phyloP scores from a whole-genome alignment of 2,888 invertebrate genomes.

The Tubulanus polymorphus region DNA sequence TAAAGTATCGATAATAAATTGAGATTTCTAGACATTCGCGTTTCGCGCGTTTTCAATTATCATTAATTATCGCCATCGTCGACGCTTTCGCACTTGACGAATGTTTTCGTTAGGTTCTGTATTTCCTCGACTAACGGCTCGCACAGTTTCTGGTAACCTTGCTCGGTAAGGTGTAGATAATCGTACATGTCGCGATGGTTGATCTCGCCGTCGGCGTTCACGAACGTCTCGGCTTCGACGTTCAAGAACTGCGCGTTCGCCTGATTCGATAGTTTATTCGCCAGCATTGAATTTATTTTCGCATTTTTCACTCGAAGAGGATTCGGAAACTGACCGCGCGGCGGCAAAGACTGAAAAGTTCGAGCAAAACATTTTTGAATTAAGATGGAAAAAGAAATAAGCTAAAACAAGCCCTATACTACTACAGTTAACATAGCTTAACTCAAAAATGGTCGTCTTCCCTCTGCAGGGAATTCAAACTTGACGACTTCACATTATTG shows the following conservation, averaged over 20 bases:
- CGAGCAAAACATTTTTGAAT: constrained; percentile 3
- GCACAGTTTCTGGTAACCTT: constrained; percentile 71
- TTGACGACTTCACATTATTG: too few species aligned
- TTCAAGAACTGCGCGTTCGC: constrained; percentile 71
- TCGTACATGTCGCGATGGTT: constrained; percentile 90
- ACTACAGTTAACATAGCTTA: too few species aligned
- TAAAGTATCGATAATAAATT: too few species aligned
- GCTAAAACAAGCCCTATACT: too few species aligned
- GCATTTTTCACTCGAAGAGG: constrained; percentile 71
- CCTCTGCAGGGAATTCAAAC: too few species aligned
- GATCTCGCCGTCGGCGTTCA: constrained; percentile 61
- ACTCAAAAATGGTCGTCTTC: too few species aligned
- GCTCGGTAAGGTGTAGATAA: constrained; percentile 78
- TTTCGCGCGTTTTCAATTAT: too few species aligned
- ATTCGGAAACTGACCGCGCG: constrained; percentile 83
- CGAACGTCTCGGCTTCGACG: constrained; percentile 66
- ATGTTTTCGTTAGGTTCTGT: too few species aligned
- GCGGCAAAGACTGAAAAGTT: constrained; percentile 73
- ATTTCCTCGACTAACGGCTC: constrained; percentile 49
- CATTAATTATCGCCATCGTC: too few species aligned
- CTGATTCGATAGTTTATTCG: constrained; percentile 60
- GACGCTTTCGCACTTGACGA: too few species aligned
- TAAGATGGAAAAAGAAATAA: too few species aligned
- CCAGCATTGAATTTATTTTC: constrained; percentile 71
- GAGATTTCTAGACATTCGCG: too few species aligned